Conservation (phyloP, 2,797 vertebrate genomes). For the Furcifer pardalis region DNA sequence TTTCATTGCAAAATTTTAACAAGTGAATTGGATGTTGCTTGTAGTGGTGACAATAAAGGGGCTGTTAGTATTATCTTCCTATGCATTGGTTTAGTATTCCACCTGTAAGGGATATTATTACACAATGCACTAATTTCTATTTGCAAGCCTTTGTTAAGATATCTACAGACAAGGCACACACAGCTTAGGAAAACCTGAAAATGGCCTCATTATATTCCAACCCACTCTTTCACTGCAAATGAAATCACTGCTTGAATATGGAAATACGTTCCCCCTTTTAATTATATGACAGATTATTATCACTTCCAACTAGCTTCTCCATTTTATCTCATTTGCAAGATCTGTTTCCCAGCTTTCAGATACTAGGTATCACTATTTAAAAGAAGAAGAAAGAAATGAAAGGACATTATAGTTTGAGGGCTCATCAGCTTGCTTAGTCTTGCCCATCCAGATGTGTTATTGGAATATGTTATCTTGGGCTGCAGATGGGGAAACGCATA, state of each 20-base stretch:
- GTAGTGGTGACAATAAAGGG: neutral
- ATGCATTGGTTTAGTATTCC: neutral
- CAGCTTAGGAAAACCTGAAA: conserved; percentile 49
- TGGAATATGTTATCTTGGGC: conserved; percentile 59
- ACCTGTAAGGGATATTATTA: conserved; percentile 49
- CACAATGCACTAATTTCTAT: conserved; percentile 50
- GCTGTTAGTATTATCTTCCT: neutral
- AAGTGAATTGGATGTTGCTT: neutral
- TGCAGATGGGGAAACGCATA: conserved; percentile 47
- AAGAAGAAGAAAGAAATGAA: conserved; percentile 63
- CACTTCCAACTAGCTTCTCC: conserved; percentile 63
- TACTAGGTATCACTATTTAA: conserved; percentile 62
- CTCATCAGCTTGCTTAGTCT: conserved; percentile 61
- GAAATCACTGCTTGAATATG: conserved; percentile 63
- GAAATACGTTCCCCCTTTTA: conserved; percentile 65
- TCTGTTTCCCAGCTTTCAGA: conserved; percentile 62
- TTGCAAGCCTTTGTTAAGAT: conserved; percentile 54
- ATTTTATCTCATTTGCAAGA: conserved; percentile 58
- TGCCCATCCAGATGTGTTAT: conserved; percentile 64
- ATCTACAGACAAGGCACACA: conserved; percentile 57
- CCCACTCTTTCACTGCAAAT: conserved; percentile 59
- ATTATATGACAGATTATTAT: conserved; percentile 69
- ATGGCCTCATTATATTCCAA: conserved; percentile 57
- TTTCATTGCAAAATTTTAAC: neutral
- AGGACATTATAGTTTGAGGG: conserved; percentile 59